phyloP scores from a whole-genome alignment of 2,113 vertebrate genomes.

The Anser brachyrhynchus region DNA sequence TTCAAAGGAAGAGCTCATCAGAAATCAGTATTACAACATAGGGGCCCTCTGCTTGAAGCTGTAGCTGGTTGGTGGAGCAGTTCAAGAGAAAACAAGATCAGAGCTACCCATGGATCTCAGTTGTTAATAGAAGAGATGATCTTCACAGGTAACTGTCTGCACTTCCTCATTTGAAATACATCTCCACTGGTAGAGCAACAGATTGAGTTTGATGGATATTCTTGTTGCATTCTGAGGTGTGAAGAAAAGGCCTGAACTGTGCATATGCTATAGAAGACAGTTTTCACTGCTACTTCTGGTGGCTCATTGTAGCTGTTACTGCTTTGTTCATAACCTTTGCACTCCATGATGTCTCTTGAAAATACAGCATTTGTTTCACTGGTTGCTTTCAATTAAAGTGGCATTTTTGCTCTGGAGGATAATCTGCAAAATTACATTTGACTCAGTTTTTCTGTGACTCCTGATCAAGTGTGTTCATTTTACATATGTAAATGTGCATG shows the following conservation, averaged over 20 bases:
- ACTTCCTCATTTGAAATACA: conserved; percentile 55
- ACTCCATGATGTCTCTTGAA: conserved; percentile 71
- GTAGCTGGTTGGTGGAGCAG: conserved; percentile 10
- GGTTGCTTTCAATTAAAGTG: conserved; percentile 56
- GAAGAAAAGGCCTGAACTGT: conserved; percentile 77
- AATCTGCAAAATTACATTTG: conserved; percentile 57
- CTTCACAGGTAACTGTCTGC: conserved; percentile 63
- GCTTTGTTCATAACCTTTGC: conserved; percentile 70
- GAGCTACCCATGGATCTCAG: not conserved
- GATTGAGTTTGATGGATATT: conserved; percentile 79
- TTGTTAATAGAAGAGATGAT: conserved; percentile 21
- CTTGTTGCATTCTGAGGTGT: conserved; percentile 75
- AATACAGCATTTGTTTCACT: conserved; percentile 47
- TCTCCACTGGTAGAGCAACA: conserved; percentile 71
- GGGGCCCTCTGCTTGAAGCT: not conserved
- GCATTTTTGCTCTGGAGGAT: conserved; percentile 35
- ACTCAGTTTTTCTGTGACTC: conserved; percentile 21
- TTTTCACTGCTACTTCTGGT: conserved; percentile 73
- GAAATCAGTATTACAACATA: not conserved
- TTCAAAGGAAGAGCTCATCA: not conserved
- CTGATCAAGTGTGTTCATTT: not conserved
- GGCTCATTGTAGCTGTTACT: conserved; percentile 77
- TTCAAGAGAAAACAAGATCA: conserved; percentile 50
- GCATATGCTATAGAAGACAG: conserved; percentile 78
- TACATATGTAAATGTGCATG: not conserved